Percentiles rank a stretch among this genome's conserved stretches.
phyloP scores from a whole-genome alignment of 2,797 vertebrate genomes.

The Myripristis jacobus region DNA sequence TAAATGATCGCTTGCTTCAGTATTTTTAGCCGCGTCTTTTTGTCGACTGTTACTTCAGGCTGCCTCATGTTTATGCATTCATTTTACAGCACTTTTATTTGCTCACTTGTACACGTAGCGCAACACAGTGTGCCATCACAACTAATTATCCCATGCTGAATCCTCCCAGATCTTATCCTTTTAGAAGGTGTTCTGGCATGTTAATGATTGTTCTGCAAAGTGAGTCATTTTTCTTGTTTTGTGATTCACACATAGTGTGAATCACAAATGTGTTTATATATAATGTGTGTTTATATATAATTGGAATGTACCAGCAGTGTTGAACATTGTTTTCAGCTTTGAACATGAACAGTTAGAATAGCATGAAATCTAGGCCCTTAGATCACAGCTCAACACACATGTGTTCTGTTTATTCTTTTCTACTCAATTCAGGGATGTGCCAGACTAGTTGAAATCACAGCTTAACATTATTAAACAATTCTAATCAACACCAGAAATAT shows the following conservation, averaged over 20 bases:
- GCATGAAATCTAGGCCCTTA: background rate
- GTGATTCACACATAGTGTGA: no score
- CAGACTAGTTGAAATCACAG: no score
- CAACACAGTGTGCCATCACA: background rate
- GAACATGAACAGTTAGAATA: background rate
- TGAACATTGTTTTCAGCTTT: background rate
- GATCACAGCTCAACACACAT: slow-evolving; percentile 8
- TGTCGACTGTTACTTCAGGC: slow-evolving; percentile 42
- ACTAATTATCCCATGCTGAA: slow-evolving; percentile 5
- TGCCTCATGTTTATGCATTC: slow-evolving; percentile 34
- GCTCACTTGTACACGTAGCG: background rate
- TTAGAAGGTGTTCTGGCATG: no score
- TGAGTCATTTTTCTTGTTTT: background rate
- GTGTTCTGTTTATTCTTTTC: background rate
- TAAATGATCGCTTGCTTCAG: slow-evolving; percentile 37
- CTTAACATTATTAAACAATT: no score
- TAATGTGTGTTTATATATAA: background rate
- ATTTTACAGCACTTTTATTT: slow-evolving; percentile 22
- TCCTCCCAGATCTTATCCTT: slow-evolving; percentile 10
- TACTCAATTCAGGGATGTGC: background rate
- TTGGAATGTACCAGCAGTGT: background rate
- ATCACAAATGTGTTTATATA: background rate
- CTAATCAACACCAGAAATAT: no score
- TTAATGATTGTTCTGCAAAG: no score
- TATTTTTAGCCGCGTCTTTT: slow-evolving; percentile 21